Base-by-base conservation (phyloP, 2,797 vertebrate species). In the Lepus townsendii region DNA sequence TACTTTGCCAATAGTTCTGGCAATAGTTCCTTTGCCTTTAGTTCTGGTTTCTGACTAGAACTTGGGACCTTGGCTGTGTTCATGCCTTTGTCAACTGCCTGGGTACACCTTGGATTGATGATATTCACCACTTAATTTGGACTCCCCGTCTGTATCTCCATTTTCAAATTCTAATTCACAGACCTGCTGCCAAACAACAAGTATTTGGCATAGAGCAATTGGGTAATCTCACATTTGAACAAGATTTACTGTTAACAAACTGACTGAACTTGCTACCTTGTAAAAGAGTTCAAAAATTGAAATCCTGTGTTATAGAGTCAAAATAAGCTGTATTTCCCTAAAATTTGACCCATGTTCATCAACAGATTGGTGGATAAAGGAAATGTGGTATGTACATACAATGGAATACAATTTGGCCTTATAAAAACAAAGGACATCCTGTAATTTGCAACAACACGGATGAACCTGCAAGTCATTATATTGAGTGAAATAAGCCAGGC, bases 101-200 rank as follows among this genome's bases (percentile, higher is more conserved):
- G 17, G 13, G 24, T 77, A 54, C 60, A 71, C 83, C 71, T 6
- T 71, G 30, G 86, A 54, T 30, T 80, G 42, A 68, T 42, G 82
- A 65, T 87, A 87, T 90, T 66, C 88, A 54, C 30, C 24, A 47
- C 30, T 95, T 87, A 77, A 66, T 90, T 90, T 90, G 42, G 32
- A 87, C 24, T 77, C 65, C 20, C 86, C 3, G 63, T 91, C 60
- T 60, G 52, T 86, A 42, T 71, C 75, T 19, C 20, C 63, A 47
- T 83, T 90, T 95, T 87, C 30, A 11, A 50, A 54, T 93, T 83
- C 24, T 82, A 72, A 65, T 84, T 54, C 30, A 77, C 17, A 87
- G 47, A 77, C 19, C 24, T 87, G 54, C 30, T 83, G 91, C 47
- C 77, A 87, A 93, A 84, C 60, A 69, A 76, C 11, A 57, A 82